Evolutionary conservation across 2,888 invertebrate genomes (phyloP), one percentile per base, ranked within the genome.

Genomic region (Hesperia comma): DNA sequence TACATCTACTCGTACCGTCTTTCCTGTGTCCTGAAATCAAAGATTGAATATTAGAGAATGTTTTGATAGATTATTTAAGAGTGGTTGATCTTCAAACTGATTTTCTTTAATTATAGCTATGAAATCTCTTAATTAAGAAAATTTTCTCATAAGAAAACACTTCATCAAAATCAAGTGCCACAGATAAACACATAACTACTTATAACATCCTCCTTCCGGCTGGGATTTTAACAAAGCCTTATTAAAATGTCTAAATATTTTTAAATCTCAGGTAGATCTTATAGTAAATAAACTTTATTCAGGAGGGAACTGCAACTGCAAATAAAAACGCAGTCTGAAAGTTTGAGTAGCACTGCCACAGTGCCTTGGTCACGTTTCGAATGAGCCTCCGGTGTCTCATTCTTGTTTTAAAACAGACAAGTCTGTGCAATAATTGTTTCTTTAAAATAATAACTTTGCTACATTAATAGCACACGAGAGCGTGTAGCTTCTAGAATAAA

Each of bases 371-470:
- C 73, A 72, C 72, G 73, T 70, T 58, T 49, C 53, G 63, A 58
- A 73, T 61, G 62, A 61, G 56, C 46, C 74, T 71, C 72, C 15
- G 32, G 74, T 68, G 74, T 57, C 71, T 71, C 57, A 70, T 72
- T 54, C 61, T 60, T 55, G 66, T 61, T 70, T 58, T 67, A 67
- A 69, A 70, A 61, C 68, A 70, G 60, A 67, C 63, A 63, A 69
- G 63, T 71, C 67, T 68, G 66, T 62, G 67, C 64, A 71, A 63
- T 73, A 74, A 72, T 72, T 74, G 71, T 71, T 74, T 71, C 71
- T 71, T 71, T 74, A 69, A 72, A 46, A 46, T 26, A 58, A 32
- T 32, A 43, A 58, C 43, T 46, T 58, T 58, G 43, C 32, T 26
- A 8, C 43, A 46, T 32, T 58, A 58, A 58, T 15, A 32, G 58